phyloP scores from a whole-genome alignment of 2,113 vertebrate genomes.

The Mastomys coucha region DNA sequence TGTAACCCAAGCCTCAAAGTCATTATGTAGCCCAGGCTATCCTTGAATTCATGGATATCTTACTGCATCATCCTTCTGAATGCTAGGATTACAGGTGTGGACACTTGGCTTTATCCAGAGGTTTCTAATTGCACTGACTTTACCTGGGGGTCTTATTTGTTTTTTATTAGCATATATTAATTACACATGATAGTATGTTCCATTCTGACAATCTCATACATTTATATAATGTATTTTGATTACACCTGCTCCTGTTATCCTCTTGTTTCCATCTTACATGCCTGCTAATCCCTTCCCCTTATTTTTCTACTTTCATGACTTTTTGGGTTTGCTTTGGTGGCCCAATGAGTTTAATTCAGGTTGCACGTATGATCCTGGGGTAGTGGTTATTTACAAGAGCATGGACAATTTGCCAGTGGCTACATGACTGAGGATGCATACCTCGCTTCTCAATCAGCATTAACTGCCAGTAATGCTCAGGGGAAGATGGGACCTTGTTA shows the following conservation, averaged over 20 bases:
- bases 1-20: not conserved
- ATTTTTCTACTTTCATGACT: not conserved
- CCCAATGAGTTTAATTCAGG: not conserved
- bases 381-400: not conserved
- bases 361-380: not conserved
- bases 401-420: not conserved
- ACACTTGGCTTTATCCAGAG: not conserved
- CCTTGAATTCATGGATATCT: not conserved
- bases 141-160: not conserved
- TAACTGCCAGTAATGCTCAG: not conserved
- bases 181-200: not conserved
- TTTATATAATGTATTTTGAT: not conserved
- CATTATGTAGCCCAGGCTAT: not conserved
- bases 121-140: not conserved
- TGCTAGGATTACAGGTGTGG: not conserved
- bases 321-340: not conserved
- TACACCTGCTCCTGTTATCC: not conserved
- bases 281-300: not conserved
- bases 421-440: no score
- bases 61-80: not conserved
- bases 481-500: not conserved
- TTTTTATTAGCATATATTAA: not conserved
- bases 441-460: not conserved
- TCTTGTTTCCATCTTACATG: not conserved
- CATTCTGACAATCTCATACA: not conserved